Conservation (phyloP, 2,888 invertebrate genomes). For the Noctua janthina region DNA sequence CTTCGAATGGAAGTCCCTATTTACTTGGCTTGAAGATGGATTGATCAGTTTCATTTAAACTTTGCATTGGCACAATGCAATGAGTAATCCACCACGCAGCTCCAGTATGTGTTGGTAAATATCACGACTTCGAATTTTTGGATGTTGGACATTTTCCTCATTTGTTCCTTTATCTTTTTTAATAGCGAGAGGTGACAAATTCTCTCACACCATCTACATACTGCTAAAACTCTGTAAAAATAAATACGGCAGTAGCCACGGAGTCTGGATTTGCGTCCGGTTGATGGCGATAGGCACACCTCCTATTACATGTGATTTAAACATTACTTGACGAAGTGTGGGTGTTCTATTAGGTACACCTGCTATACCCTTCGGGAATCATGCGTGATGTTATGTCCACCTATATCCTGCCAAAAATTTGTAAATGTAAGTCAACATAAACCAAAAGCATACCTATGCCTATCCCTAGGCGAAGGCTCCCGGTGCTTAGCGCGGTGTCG, state of each 20-base stretch:
- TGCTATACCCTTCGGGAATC: not conserved
- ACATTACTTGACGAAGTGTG: too few relatives aligned
- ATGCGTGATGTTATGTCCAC: not conserved
- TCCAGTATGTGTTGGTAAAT: too few relatives aligned
- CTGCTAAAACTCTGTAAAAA: not conserved
- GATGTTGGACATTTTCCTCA: not conserved
- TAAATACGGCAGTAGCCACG: not conserved
- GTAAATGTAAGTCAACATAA: not conserved
- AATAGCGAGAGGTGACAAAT: not conserved
- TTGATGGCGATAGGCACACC: too few relatives aligned
- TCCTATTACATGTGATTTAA: too few relatives aligned
- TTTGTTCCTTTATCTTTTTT: not conserved
- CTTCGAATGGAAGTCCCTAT: not conserved
- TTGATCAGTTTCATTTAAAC: not conserved
- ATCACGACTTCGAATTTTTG: not conserved
- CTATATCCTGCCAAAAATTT: not conserved
- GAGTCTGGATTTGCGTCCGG: not conserved
- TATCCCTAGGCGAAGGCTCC: conserved; percentile 73
- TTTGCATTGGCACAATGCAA: not conserved
- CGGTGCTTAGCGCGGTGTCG: conserved; percentile 81
- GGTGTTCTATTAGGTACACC: not conserved
- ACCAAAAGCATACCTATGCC: conserved; percentile 74
- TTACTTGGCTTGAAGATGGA: not conserved
- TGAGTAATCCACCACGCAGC: not conserved
- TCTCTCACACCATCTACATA: not conserved